Evolutionary conservation across 1,140 invertebrate species (phyloP).

Genomic region (Neodiprion fabricii): DNA sequence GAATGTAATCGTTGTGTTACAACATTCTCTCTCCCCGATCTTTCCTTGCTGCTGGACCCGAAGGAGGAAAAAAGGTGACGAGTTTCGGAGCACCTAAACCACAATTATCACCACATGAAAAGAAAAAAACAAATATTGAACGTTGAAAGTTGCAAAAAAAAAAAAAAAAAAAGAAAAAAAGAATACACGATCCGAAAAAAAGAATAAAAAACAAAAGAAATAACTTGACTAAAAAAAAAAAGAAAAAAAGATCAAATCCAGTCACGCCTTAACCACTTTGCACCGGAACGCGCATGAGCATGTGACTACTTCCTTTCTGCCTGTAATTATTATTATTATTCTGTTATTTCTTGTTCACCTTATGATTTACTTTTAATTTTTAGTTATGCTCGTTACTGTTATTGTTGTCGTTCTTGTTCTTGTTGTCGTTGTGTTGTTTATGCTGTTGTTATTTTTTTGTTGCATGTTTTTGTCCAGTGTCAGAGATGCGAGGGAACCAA

Average conservation of each 20-base stretch:
- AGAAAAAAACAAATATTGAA: slow-evolving; percentile 32
- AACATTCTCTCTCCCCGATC: slow-evolving; percentile 64
- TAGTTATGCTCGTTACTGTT: slow-evolving; percentile 29
- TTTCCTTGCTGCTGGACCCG: slow-evolving; percentile 67
- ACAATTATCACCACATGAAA: slow-evolving; percentile 53
- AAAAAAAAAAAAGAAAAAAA: slow-evolving; percentile 21
- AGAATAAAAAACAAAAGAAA: slow-evolving; percentile 32
- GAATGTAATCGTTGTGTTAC: slow-evolving; percentile 65
- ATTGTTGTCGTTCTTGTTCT: slow-evolving; percentile 29
- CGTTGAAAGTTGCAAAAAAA: slow-evolving; percentile 26
- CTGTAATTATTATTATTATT: slow-evolving; percentile 10
- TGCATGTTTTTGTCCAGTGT: slow-evolving; percentile 48
- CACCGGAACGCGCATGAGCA: slow-evolving; percentile 60
- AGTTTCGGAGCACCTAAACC: slow-evolving; percentile 66
- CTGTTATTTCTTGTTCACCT: slow-evolving; percentile 16
- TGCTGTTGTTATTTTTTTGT: slow-evolving; percentile 43
- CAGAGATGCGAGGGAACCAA: slow-evolving; percentile 21
- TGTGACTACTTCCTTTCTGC: slow-evolving; percentile 28
- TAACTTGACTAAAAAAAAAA: slow-evolving; percentile 24
- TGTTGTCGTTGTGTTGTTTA: slow-evolving; percentile 40
- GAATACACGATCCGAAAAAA: slow-evolving; percentile 31
- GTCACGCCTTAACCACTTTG: slow-evolving; percentile 50
- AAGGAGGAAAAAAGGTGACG: slow-evolving; percentile 78
- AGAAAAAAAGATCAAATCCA: slow-evolving; percentile 33
- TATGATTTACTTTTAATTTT: slow-evolving; percentile 1